Base-by-base conservation (phyloP, 2,888 invertebrate species). In the Platynereis dumerilii region DNA sequence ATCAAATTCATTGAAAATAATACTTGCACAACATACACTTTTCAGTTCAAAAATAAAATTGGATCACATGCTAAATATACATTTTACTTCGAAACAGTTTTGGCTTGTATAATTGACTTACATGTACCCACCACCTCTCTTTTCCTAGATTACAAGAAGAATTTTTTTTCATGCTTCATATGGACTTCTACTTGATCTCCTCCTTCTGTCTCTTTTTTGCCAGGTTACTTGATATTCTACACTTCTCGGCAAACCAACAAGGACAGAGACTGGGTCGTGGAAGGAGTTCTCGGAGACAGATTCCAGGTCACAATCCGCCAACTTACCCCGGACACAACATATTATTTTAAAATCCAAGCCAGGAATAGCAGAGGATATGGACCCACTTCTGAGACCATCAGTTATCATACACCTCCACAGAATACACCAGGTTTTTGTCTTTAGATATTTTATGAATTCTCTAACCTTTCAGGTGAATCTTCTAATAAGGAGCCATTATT, bases 321-420 rank as follows among this genome's bases (percentile, higher is more conserved):
- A 29, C 88, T 97, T 60, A 89, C 90, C 20, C 90, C 94, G 0
- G 89, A 90, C 70, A 93, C 93, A 1, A 89, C 89, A 0, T 96
- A 97, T 85, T 90, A 90, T 81, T 94, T 96, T 85, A 94, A 94
- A 85, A 91, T 96, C 72, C 94, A 94, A 85, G 94, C 96, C 0
- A 86, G 92, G 59, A 93, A 92, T 82, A 88, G 88, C 66, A 91
- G 92, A 83, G 95, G 94, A 1, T 89, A 92, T 76, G 94, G 96
- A 0, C 96, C 96, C 0, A 90, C 91, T 80, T 91, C 93, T 0
- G 87, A 90, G 2, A 34, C 34, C 34, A 34, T 87, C 90, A 5
- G 89, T 92, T 10, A 60, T 67, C 17, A 22, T 10, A 22, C 26
- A 28, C 10, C 2, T n/a, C 57, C 15, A 28, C 28, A 57, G 20